Percentiles rank a stretch among this genome's conserved stretches.
Conservation (phyloP, 2,797 vertebrate species). For the Peromyscus attwateri region DNA sequence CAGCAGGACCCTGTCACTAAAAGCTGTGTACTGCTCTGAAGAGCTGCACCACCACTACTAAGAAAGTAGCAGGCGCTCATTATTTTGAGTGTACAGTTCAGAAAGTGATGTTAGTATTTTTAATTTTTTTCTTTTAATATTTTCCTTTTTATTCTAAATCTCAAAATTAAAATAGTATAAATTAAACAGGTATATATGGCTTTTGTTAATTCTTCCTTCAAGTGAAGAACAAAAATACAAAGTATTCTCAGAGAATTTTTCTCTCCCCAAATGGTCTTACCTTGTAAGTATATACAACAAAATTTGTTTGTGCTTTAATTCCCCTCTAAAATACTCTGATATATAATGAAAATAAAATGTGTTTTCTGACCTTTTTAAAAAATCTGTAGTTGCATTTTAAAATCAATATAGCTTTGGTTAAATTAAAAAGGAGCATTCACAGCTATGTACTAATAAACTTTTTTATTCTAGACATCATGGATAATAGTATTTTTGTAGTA, state of each 20-base stretch:
- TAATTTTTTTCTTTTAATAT: neutral
- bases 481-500: constrained; percentile 33
- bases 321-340: constrained; percentile 46
- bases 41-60: neutral
- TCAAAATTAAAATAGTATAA: constrained; percentile 16
- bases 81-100: constrained; percentile 36
- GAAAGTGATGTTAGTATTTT: constrained; percentile 24
- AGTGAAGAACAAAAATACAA: neutral
- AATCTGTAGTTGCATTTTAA: constrained; percentile 56
- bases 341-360: neutral
- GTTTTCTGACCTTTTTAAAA: constrained; percentile 17
- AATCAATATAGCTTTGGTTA: neutral
- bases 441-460: neutral
- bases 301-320: constrained; percentile 28
- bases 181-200: neutral
- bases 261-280: neutral
- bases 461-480: constrained; percentile 30
- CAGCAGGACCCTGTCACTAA: neutral
- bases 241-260: neutral
- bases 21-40: neutral
- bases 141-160: constrained; percentile 53
- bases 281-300: constrained; percentile 11
- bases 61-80: neutral
- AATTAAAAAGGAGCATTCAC: neutral
- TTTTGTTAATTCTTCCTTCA: constrained; percentile 39